Percentiles rank a stretch among this genome's conserved stretches.
These are phyloP conservation scores for Drosophila stalkeri DNA, from an alignment of 2,888 invertebrate species.

Conservation along the genomic window DNA sequence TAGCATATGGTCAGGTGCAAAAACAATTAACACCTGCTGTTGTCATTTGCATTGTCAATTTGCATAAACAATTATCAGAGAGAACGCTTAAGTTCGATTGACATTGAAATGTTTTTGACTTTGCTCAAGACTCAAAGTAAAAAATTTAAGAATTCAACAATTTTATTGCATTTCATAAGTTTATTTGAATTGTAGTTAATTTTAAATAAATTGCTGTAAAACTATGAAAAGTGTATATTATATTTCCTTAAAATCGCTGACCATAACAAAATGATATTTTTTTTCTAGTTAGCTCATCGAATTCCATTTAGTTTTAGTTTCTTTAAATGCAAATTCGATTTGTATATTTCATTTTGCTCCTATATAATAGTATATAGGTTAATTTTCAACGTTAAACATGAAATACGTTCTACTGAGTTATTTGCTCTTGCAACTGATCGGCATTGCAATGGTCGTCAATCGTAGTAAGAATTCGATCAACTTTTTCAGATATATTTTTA, in stretches of 20 bases:
- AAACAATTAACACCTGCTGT: conserved; percentile 1
- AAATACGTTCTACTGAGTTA: neutral
- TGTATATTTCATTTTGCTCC: neutral
- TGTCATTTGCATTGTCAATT: conserved; percentile 11
- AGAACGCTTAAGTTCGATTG: neutral
- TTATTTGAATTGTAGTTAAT: neutral
- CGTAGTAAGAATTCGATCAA: neutral
- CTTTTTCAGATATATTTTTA: no score
- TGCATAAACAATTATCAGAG: conserved; percentile 35
- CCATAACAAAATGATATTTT: neutral
- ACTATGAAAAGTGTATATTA: neutral
- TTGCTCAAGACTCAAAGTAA: neutral
- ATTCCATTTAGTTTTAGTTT: neutral
- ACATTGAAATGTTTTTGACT: neutral
- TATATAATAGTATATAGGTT: no score
- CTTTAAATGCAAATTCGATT: neutral
- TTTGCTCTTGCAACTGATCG: neutral
- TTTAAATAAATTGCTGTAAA: neutral
- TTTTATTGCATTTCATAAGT: neutral
- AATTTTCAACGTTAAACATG: no score
- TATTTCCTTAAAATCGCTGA: neutral
- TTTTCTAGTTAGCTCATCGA: neutral
- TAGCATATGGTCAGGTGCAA: neutral
- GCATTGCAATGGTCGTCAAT: neutral
- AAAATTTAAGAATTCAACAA: neutral